Percentiles rank a stretch among this genome's conserved stretches.
Conservation (phyloP, 2,113 vertebrate genomes). For the Hippocampus guttulatus region DNA sequence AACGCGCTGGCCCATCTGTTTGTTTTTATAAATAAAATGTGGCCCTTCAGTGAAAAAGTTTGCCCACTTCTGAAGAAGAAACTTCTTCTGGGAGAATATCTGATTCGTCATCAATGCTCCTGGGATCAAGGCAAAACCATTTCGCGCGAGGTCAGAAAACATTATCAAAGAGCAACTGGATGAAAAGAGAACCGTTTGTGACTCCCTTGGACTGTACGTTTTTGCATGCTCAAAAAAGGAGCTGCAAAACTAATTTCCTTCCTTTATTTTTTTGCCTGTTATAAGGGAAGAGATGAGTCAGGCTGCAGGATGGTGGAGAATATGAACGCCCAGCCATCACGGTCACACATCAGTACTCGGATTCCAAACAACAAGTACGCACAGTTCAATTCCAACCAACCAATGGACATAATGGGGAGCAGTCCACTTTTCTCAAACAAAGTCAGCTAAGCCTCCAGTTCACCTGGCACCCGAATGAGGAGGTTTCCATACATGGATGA, state of each 20-base stretch:
- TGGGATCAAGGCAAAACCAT: too few species aligned
- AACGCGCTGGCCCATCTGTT: too few species aligned
- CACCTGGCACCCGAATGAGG: too few species aligned
- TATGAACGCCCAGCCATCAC: not conserved
- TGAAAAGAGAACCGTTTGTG: not conserved
- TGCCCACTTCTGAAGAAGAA: too few species aligned
- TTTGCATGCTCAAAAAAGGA: not conserved
- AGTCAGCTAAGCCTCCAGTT: too few species aligned
- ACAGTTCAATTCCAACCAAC: not conserved
- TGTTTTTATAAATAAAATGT: too few species aligned
- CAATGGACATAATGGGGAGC: not conserved
- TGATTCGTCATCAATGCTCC: too few species aligned
- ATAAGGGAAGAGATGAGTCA: not conserved
- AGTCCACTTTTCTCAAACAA: too few species aligned
- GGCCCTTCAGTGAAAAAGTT: too few species aligned
- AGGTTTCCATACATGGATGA: too few species aligned
- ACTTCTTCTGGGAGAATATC: too few species aligned
- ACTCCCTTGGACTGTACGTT: not conserved
- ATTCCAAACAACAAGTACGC: not conserved
- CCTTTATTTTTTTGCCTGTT: not conserved
- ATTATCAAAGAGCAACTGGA: not conserved
- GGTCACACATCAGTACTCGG: not conserved
- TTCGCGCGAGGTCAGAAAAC: not conserved
- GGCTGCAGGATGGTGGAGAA: not conserved
- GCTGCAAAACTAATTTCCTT: not conserved